These are phyloP conservation scores for Brenthis hecate DNA, from an alignment of 2,888 invertebrate genomes.

Conservation along the genomic window DNA sequence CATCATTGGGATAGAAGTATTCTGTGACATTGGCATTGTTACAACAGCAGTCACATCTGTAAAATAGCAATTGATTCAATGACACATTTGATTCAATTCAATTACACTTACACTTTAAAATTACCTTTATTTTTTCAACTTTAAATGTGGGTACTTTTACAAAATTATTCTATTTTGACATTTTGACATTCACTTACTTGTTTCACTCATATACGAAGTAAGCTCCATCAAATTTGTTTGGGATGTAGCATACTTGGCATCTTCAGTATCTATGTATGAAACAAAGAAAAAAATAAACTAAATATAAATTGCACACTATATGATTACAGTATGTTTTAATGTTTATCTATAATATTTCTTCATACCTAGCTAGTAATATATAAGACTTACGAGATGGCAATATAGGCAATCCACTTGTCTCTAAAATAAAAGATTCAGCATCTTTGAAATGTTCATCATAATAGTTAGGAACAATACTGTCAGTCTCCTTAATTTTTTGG, in stretches of 20 bases:
- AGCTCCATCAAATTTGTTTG: constrained; percentile 76
- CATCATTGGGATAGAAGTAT: constrained; percentile 76
- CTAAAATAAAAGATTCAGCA: constrained; percentile 90
- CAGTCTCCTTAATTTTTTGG: constrained; percentile 56
- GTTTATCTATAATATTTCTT: constrained; percentile 1
- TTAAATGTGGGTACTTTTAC: background rate
- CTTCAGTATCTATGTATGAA: constrained; percentile 65
- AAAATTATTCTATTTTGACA: background rate
- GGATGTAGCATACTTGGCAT: constrained; percentile 63
- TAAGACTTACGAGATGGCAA: constrained; percentile 66
- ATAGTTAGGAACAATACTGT: constrained; percentile 63
- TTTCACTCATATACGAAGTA: constrained; percentile 77
- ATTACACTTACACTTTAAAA: background rate
- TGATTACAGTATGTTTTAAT: constrained; percentile 6
- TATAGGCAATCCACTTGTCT: constrained; percentile 81
- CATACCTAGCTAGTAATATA: background rate
- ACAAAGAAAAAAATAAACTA: constrained; percentile 19
- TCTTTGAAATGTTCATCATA: constrained; percentile 88
- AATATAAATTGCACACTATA: constrained; percentile 10
- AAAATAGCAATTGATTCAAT: constrained; percentile 46
- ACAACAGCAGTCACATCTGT: constrained; percentile 78
- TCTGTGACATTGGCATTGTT: constrained; percentile 75
- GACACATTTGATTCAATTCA: background rate
- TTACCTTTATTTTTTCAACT: too few species aligned
- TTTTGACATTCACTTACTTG: constrained; percentile 59